Base-by-base conservation (phyloP, 2,113 vertebrate species). In the Nothoprocta pentlandii region DNA sequence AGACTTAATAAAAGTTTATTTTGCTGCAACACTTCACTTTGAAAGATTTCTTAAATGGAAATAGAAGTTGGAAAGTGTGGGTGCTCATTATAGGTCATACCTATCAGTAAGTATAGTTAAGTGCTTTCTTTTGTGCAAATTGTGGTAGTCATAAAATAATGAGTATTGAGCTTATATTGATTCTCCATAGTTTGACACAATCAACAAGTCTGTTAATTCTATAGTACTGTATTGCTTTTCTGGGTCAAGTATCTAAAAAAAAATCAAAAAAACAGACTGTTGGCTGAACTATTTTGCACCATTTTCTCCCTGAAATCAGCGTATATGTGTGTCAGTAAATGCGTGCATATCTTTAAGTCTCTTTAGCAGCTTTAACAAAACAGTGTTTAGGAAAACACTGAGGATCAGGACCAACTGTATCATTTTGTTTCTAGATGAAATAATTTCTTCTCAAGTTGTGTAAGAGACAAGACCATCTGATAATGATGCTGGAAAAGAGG, bases 401-500 rank as follows among this genome's bases (percentile, higher is more conserved):
- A 88, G 80, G 90, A 71, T 41, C 23, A 69, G 0, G 1, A 47
- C 14, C 32, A 76, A 34, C 16, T 39, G 11, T 44, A 63, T 71
- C 1, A 44, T 68, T 84, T 79, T 81, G 15, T 26, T 81, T 89
- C 66, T 42, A 73, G 28, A 76, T 90, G 28, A 93, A 92, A 92
- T 85, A 89, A 44, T 81, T 86, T 81, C 69, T 89, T 89, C 44
- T 87, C 28, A 80, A 68, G 58, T 49, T 76, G 4, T 76, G 1
- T 56, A 62, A 79, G 26, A 81, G 70, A 71, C 47, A 73, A 70
- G 47, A 70, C 17, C 26, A 59, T 80, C 80, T 95, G 68, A 80
- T 92, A 93, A 75, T 71, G 64, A 61, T 80, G 39, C 36, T 76
- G 59, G 75, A 79, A 79, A 94, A 87, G 25, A 92, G 44, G 85